Percentiles rank a stretch among this genome's conserved stretches.
Conservation (phyloP, 2,888 invertebrate genomes). For the Patella depressa region DNA sequence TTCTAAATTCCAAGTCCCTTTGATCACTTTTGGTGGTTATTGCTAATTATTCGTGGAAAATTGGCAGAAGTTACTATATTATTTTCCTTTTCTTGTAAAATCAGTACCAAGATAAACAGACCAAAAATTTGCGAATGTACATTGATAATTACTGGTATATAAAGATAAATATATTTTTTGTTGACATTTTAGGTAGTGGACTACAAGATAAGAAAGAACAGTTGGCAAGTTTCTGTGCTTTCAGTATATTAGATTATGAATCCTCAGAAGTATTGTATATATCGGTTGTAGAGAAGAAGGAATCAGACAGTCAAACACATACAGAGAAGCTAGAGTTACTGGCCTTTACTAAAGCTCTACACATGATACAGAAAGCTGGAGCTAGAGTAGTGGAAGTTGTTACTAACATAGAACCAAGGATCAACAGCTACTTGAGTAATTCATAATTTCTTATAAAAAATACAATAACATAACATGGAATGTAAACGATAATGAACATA, state of each 20-base stretch:
- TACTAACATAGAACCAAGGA: neutral
- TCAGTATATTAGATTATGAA: neutral
- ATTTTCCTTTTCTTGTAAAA: too few relatives aligned
- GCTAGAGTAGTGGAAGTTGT: conserved; percentile 1
- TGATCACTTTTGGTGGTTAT: too few relatives aligned
- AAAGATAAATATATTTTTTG: too few relatives aligned
- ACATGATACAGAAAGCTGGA: neutral
- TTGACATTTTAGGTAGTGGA: neutral
- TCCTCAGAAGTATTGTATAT: neutral
- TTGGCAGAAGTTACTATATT: too few relatives aligned
- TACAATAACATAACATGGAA: too few relatives aligned
- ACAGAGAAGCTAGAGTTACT: conserved; percentile 2
- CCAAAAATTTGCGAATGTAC: too few relatives aligned
- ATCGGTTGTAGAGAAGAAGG: neutral
- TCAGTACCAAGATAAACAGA: too few relatives aligned
- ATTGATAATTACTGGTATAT: too few relatives aligned
- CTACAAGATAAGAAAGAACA: neutral
- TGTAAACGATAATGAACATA: too few relatives aligned
- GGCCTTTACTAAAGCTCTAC: conserved; percentile 1
- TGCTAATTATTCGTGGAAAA: too few relatives aligned
- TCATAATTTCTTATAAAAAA: neutral
- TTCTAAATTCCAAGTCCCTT: too few relatives aligned
- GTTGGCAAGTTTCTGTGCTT: neutral
- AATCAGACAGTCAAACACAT: neutral
- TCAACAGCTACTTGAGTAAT: neutral